Conservation (phyloP, 2,113 vertebrate genomes). For the Halcyon senegalensis region DNA sequence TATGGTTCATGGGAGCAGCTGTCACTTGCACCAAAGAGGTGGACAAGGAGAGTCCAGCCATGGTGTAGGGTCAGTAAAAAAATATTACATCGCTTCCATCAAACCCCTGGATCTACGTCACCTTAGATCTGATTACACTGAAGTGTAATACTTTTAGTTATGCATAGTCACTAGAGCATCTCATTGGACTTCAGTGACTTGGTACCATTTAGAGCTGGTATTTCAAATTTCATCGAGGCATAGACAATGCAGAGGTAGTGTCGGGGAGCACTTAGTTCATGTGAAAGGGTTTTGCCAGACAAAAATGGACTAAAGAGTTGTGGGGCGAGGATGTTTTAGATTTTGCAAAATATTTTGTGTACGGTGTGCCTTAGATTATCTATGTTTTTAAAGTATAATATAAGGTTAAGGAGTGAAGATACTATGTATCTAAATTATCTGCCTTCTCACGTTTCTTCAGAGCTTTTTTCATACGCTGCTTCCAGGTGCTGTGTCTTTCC, state of each 20-base stretch:
- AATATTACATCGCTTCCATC: not conserved
- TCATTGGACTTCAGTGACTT: not conserved
- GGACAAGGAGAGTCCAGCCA: not conserved
- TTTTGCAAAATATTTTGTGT: not conserved
- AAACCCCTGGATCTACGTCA: not conserved
- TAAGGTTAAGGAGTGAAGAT: not conserved
- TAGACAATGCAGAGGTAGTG: not conserved
- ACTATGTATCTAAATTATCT: not conserved
- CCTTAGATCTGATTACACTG: not conserved
- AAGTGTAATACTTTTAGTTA: not conserved
- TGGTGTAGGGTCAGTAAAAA: not conserved
- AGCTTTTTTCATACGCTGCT: not conserved
- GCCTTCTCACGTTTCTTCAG: not conserved
- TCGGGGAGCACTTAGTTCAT: not conserved
- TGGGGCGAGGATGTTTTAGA: not conserved
- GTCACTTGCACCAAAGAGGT: fast-evolving
- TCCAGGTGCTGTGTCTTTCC: not conserved
- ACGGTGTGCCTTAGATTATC: not conserved
- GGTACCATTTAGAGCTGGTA: not conserved
- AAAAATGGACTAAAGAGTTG: not conserved
- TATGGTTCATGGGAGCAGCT: not conserved
- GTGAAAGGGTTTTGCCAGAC: not conserved
- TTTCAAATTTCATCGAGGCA: not conserved
- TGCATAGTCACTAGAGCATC: not conserved
- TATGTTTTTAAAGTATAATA: not conserved